Percentiles rank a stretch among this genome's conserved stretches.
Evolutionary conservation across 1,140 invertebrate species (phyloP).

Genomic region (Choristoneura fumiferana): DNA sequence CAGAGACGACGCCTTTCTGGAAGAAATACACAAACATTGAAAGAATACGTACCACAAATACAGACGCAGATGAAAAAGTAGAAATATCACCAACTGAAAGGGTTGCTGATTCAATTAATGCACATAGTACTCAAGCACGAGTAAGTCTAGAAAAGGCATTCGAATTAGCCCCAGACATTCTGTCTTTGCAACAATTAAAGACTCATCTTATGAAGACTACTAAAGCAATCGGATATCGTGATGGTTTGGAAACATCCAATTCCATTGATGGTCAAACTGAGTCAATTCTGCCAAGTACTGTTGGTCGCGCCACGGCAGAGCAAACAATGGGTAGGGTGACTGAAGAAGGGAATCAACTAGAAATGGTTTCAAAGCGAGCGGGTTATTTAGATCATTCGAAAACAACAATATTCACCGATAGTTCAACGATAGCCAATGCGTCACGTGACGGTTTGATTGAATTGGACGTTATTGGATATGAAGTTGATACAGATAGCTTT

Average conservation of each 20-base stretch:
- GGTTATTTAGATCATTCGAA: slow-evolving; percentile 55
- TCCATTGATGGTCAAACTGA: background rate
- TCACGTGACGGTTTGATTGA: slow-evolving; percentile 23
- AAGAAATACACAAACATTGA: slow-evolving; percentile 56
- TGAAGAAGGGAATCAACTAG: slow-evolving; percentile 22
- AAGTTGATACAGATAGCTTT: slow-evolving; percentile 30
- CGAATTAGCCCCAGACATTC: slow-evolving; percentile 34
- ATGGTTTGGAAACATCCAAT: background rate
- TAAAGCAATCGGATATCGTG: background rate
- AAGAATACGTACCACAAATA: slow-evolving; percentile 35
- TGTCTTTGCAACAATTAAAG: slow-evolving; percentile 47
- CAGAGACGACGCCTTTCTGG: slow-evolving; percentile 31
- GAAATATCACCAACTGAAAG: slow-evolving; percentile 19
- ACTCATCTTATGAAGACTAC: slow-evolving; percentile 36
- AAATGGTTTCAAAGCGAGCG: slow-evolving; percentile 52
- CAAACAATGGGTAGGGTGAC: too few relatives aligned
- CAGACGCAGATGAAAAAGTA: slow-evolving; percentile 12
- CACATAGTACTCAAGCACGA: slow-evolving; percentile 28
- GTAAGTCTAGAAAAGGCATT: slow-evolving; percentile 41
- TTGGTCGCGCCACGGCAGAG: too few relatives aligned
- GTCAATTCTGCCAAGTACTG: background rate
- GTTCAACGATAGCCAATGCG: slow-evolving; percentile 1
- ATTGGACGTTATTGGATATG: slow-evolving; percentile 27
- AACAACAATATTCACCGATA: slow-evolving; percentile 23
- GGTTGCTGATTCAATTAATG: slow-evolving; percentile 1